Base-by-base conservation (phyloP, 2,888 invertebrate genomes). In the Eugnorisma glareosa region DNA sequence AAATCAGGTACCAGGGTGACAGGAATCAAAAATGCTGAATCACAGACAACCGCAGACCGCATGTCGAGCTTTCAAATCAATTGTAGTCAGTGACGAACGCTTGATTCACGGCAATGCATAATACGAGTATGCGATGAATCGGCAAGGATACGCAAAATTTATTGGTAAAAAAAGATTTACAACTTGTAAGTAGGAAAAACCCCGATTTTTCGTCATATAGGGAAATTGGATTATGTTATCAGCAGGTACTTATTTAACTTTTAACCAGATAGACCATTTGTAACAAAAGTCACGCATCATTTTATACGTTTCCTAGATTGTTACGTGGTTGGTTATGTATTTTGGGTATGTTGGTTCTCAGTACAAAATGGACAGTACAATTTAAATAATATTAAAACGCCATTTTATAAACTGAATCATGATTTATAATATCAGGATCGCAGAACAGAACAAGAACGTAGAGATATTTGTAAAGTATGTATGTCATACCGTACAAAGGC, bases 1-100 rank as follows among this genome's bases (percentile, higher is more conserved):
- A 73, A 73, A 86, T 86, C 67, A 51, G 57, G 31, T 31, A 59
- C 54, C 37, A 69, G 63, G 40, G 59, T 59, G 72, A 75, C 67
- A 74, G 37, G 3, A 51, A 10, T 67, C 15, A 75, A 75, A 78
- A 57, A 18, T 69, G 74, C 83, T 82, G 83, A 83, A 28, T 84
- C 83, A 83, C 40, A 45, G 11, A 18, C 51, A 18, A 86, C 85
- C 85, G 24, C 85, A 84, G 77, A 74, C 84, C 77, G 79, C 76
- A 63, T 13, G 67, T n/a, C 21, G 54, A 73, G 66, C 77, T 80
- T 80, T 76, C 40, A 73, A 85, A 78, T 48, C 54, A 37, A 37
- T 48, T 59, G 72, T 67, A 31, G 21, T 13, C 48, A 48, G 67
- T 86, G 79, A 86, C 83, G 28, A 75, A 81, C n/a, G 31, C 35